Evolutionary conservation across 2,113 vertebrate genomes (phyloP), one percentile per base, ranked within the genome.

Genomic region (Prunella fulvescens): DNA sequence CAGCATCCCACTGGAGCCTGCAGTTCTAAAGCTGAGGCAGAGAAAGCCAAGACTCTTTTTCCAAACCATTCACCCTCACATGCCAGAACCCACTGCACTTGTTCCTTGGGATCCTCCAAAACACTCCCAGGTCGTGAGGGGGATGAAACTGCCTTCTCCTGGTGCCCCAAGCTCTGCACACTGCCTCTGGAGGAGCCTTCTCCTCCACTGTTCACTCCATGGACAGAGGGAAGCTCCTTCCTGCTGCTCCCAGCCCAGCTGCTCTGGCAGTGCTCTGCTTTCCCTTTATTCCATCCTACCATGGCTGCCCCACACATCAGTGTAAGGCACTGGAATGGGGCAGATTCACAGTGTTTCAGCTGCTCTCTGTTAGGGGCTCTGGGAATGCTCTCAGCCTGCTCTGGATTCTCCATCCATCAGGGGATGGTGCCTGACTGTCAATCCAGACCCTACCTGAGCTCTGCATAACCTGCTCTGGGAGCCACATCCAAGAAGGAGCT

Each of bases 291-390:
- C 67, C 51, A 10, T 26, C 73, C 24, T 24, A 7, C 35, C 78
- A 64, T 0, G 2, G 67, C 76, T 29, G 31, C n/a, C 3, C 60
- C 84, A 78, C 57, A 44, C 62, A 57, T 69, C 37, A 62, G 42
- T 7, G 29, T 1, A 19, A 50, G 2, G 5, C 19, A 58, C 25
- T 1, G 1, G 39, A 53, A 48, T 2, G 0, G 48, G 47, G 29
- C 44, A 84, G 47, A 71, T 56, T 40, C 44, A 53, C 71, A 72
- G 60, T 6, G 0, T 33, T 45, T 13, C 88, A 90, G 92, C 83
- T 90, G 79, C 67, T 86, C 40, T 28, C 48, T 1, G 7, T 53
- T 48, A 65, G 31, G 40, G 2, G 64, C 71, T 10, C 37, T 25
- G 73, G 12, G 66, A 77, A 47, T 1, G 42, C 47, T 64, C 88